Percentiles rank a stretch among this genome's conserved stretches.
These are phyloP conservation scores for Chrysoperla carnea DNA, from an alignment of 1,140 invertebrate species.

Conservation along the genomic window DNA sequence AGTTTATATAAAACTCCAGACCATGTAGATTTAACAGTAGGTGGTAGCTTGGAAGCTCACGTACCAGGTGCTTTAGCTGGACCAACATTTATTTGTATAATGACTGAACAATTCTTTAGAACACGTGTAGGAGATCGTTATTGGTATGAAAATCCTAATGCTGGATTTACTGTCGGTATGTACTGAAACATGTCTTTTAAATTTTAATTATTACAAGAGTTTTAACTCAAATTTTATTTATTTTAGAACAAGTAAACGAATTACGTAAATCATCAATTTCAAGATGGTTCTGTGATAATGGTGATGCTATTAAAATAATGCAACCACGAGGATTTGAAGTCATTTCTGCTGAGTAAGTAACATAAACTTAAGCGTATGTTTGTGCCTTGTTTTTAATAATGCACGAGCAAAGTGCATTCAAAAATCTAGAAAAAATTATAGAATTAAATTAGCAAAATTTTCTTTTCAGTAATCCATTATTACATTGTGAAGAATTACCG, in stretches of 20 bases:
- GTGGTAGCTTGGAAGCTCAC: conserved; percentile 60
- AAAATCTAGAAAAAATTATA: too few relatives aligned
- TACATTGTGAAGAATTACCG: conserved; percentile 44
- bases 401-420: too few relatives aligned
- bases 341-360: conserved; percentile 35
- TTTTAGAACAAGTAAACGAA: conserved; percentile 64
- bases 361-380: too few relatives aligned
- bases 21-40: conserved; percentile 80
- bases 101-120: conserved; percentile 75
- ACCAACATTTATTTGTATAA: conserved; percentile 82
- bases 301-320: conserved; percentile 51
- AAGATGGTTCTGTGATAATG: conserved; percentile 75
- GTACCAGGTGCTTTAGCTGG: conserved; percentile 64
- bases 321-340: conserved; percentile 46
- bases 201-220: not conserved
- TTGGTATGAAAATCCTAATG: conserved; percentile 60
- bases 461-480: conserved; percentile 42
- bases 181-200: conserved; percentile 1
- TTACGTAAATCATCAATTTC: conserved; percentile 69
- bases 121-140: conserved; percentile 66
- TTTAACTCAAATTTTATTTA: not conserved
- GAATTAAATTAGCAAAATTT: not conserved
- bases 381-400: too few relatives aligned
- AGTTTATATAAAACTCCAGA: conserved; percentile 48
- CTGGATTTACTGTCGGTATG: conserved; percentile 51